Conservation (phyloP, 2,113 vertebrate genomes). For the Epinephelus lanceolatus region DNA sequence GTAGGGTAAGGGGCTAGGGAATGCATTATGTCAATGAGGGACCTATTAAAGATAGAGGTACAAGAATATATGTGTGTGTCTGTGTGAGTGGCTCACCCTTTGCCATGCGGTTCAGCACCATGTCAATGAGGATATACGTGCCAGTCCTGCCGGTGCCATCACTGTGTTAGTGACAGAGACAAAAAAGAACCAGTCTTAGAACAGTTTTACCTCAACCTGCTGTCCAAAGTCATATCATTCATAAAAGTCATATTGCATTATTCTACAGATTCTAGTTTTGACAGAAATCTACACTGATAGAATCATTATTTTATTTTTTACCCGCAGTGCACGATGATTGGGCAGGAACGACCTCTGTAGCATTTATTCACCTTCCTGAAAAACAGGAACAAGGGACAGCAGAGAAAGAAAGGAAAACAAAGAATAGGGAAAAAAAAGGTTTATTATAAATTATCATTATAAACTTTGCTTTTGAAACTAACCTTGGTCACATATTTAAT, state of each 20-base stretch:
- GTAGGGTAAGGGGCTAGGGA: no score
- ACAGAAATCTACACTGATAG: not conserved
- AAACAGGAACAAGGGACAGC: slow-evolving; percentile 72
- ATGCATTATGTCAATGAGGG: no score
- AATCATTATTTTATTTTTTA: slow-evolving; percentile 68
- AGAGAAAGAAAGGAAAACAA: slow-evolving; percentile 50
- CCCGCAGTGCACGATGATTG: slow-evolving; percentile 99
- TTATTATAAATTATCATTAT: slow-evolving; percentile 16
- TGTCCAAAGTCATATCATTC: not conserved
- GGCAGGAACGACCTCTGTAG: slow-evolving; percentile 97
- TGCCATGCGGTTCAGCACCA: slow-evolving; percentile 99
- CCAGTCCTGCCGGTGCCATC: slow-evolving; percentile 93
- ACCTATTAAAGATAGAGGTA: no score
- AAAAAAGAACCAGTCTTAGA: not conserved
- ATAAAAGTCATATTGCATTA: no score
- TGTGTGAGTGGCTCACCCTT: slow-evolving; percentile 87
- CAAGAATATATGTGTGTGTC: not conserved
- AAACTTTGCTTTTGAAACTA: not conserved
- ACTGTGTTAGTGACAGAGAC: slow-evolving; percentile 80
- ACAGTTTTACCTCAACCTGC: not conserved
- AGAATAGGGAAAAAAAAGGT: slow-evolving; percentile 32
- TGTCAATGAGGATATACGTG: slow-evolving; percentile 96
- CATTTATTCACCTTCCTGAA: slow-evolving; percentile 99
- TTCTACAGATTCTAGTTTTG: not conserved
- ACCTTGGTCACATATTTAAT: slow-evolving; percentile 6